Percentiles rank a stretch among this genome's conserved stretches.
Conservation (phyloP, 2,888 invertebrate species). For the Conomelus anceps region DNA sequence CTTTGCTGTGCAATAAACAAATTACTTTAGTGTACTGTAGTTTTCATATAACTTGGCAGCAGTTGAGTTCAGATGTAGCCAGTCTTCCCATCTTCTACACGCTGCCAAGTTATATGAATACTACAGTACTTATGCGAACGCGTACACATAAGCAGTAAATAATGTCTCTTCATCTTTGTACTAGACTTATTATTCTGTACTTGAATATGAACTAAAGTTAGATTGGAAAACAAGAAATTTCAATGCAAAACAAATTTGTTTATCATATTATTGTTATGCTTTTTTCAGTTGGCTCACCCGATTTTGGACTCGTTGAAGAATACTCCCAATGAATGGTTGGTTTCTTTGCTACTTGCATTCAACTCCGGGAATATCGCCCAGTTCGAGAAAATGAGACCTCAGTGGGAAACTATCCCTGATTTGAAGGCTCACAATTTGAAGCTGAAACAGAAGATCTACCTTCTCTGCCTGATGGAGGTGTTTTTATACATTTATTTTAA, state of each 20-base stretch:
- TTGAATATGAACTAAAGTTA: no score
- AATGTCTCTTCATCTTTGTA: no score
- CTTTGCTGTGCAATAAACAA: no score
- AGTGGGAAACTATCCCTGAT: conserved; percentile 76
- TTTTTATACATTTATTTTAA: no score
- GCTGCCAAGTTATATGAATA: no score
- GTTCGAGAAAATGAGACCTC: conserved; percentile 63
- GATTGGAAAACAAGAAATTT: background rate
- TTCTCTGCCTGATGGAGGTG: conserved; percentile 93
- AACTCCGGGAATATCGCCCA: conserved; percentile 75
- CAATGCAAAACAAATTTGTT: background rate
- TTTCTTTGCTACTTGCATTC: conserved; percentile 78
- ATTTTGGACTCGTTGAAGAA: conserved; percentile 77
- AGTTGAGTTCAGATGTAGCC: no score
- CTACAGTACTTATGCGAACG: no score
- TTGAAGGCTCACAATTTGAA: conserved; percentile 71
- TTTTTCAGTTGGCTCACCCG: conserved; percentile 80
- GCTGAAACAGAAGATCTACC: conserved; percentile 85
- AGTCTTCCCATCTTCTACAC: no score
- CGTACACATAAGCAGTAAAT: no score
- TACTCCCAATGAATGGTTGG: conserved; percentile 80
- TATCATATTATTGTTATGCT: conserved; percentile 20
- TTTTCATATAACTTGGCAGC: no score
- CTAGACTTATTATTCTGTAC: no score
- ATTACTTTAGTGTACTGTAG: no score